Evolutionary conservation across 2,113 vertebrate genomes (phyloP), one percentile per base, ranked within the genome.

Genomic region (Ondatra zibethicus): DNA sequence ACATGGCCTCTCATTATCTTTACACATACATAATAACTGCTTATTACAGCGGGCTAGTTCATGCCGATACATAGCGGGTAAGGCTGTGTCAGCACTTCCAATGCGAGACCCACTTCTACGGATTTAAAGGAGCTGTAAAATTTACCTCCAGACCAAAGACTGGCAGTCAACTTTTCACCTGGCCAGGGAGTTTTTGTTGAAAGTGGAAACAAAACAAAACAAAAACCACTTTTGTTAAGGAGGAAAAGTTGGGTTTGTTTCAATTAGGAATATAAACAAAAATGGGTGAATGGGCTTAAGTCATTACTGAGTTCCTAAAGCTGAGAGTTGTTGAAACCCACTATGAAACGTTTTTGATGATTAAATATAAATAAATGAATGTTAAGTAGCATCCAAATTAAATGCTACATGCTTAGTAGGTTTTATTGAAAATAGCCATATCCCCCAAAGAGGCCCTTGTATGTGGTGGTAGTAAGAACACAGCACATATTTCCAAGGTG

Each of bases 1-100:
- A 99, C 99, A 98, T 97, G 96, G 98, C 97, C 98, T 99, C 99
- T 99, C 99, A 99, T 99, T 99, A 99, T 99, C 99, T 99, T 99
- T 98, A 99, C 99, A 99, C 98, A 99, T 99, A 99, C 99, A 99
- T 99, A 99, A 99, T 99, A 99, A 99, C 98, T 98, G 99, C 99
- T 99, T 99, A 99, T 99, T 99, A 99, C 98, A 98, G 98, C 6
- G 3, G 97, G 96, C 98, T 98, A 98, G 98, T 98, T 98, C 98
- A 98, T 96, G 98, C 98, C 97, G 91, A 98, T 98, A 98, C 97
- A 97, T 88, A 97, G 98, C 97, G 98, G 98, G 98, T 98, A 98
- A 98, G 98, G 97, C 98, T 98, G 98, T 98, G 98, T 99, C 99
- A 99, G 99, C 98, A 98, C 94, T 99, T 99, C 98, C 96, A 98